A percentile compares a stretch with the other conserved stretches of the same genome.
phyloP scores from a whole-genome alignment of 2,113 vertebrate species.

The Nannobrachium achirus region DNA sequence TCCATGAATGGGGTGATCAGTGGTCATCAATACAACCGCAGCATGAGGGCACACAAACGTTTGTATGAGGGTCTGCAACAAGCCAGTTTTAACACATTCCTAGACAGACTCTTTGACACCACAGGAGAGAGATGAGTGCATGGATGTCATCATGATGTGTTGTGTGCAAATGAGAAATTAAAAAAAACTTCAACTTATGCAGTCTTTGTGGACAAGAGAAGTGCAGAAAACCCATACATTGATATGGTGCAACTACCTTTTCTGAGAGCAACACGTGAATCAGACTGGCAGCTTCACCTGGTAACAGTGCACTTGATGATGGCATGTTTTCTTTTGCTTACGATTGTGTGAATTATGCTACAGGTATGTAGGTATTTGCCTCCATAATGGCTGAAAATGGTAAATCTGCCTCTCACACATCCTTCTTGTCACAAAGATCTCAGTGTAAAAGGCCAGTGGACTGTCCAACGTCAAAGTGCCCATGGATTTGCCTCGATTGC shows the following conservation, averaged over 20 bases:
- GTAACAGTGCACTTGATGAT: conserved; percentile 33
- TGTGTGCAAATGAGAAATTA: conserved; percentile 21
- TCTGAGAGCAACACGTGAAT: conserved; percentile 40
- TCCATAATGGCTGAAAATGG: conserved; percentile 30
- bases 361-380: conserved; percentile 33
- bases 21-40: conserved; percentile 28
- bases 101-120: conserved; percentile 10
- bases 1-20: conserved; percentile 21
- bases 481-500: conserved; percentile 42
- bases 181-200: conserved; percentile 7
- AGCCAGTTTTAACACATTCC: not conserved
- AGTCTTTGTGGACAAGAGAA: conserved; percentile 17
- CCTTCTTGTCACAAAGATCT: conserved; percentile 30
- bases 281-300: conserved; percentile 31
- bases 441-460: conserved; percentile 37
- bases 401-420: conserved; percentile 31
- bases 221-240: conserved; percentile 33
- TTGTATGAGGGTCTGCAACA: conserved; percentile 8
- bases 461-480: conserved; percentile 39
- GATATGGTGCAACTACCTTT: conserved; percentile 34
- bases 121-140: not conserved
- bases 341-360: conserved; percentile 28
- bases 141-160: conserved; percentile 19
- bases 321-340: conserved; percentile 43
- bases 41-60: conserved; percentile 15